Conservation (phyloP, 1,140 invertebrate species). For the Meloidogyne exigua region DNA sequence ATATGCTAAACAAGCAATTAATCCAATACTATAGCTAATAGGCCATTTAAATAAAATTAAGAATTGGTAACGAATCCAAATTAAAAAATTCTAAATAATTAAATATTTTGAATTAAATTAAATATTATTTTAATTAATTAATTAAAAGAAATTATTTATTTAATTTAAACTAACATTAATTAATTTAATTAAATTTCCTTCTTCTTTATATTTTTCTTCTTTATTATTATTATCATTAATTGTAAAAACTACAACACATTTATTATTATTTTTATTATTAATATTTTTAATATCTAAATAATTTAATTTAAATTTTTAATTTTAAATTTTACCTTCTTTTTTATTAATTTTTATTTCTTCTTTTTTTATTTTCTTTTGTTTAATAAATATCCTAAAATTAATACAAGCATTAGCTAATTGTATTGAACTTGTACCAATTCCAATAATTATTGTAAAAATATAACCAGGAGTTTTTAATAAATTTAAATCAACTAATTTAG, state of each 20-base stretch:
- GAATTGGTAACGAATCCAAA: neutral
- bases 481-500: constrained; percentile 22
- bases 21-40: constrained; percentile 8
- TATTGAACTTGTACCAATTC: constrained; percentile 32
- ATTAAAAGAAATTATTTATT: neutral
- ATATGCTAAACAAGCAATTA: constrained; percentile 23
- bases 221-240: neutral
- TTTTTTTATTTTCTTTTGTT: constrained; percentile 2
- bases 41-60: constrained; percentile 16
- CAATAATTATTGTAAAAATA: constrained; percentile 29
- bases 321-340: neutral
- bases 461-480: constrained; percentile 16
- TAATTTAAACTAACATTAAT: neutral
- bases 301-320: neutral
- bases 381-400: constrained; percentile 1
- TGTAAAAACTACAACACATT: neutral
- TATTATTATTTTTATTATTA: constrained; percentile 15
- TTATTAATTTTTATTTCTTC: neutral
- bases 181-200: neutral
- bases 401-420: constrained; percentile 26
- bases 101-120: neutral
- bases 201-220: neutral
- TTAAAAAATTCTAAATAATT: neutral
- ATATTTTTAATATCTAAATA: constrained; percentile 9
- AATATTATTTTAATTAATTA: neutral